Evolutionary conservation across 2,888 invertebrate species (phyloP).

Genomic region (Folsomia candida): DNA sequence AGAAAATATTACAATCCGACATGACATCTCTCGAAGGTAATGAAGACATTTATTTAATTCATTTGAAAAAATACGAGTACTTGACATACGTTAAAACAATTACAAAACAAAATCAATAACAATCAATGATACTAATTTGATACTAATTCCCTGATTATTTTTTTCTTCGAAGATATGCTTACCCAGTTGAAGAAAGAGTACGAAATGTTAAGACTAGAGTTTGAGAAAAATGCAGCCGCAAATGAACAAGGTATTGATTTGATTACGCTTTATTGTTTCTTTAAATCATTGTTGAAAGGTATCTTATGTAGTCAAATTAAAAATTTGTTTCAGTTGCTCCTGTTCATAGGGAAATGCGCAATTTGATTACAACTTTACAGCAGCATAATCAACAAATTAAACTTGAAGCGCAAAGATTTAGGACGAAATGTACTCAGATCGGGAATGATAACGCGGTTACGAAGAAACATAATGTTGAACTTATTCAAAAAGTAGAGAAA

Average conservation of each 20-base stretch:
- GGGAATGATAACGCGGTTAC: slow-evolving; percentile 77
- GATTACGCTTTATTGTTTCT: too few relatives aligned
- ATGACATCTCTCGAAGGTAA: slow-evolving; percentile 94
- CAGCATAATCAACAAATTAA: slow-evolving; percentile 96
- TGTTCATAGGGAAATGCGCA: slow-evolving; percentile 95
- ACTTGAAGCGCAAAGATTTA: slow-evolving; percentile 89
- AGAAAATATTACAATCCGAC: slow-evolving; percentile 92
- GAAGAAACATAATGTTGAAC: slow-evolving; percentile 38
- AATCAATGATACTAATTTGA: too few relatives aligned
- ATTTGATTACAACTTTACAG: slow-evolving; percentile 91
- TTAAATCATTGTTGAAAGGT: too few relatives aligned
- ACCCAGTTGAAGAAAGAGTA: slow-evolving; percentile 93
- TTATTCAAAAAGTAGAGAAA: not conserved
- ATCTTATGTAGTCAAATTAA: too few relatives aligned
- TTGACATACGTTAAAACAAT: too few relatives aligned
- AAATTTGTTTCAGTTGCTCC: slow-evolving; percentile 69
- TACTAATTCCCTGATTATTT: too few relatives aligned
- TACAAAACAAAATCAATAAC: too few relatives aligned
- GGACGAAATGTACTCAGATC: slow-evolving; percentile 84
- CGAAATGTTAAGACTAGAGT: slow-evolving; percentile 94
- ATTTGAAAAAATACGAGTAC: too few relatives aligned
- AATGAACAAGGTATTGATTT: slow-evolving; percentile 99
- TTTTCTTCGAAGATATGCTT: slow-evolving; percentile 88
- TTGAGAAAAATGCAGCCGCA: slow-evolving; percentile 94
- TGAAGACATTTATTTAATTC: too few relatives aligned